Percentiles rank a stretch among this genome's conserved stretches.
These are phyloP conservation scores for Meandrusa payeni DNA, from an alignment of 2,888 invertebrate genomes.

Conservation along the genomic window DNA sequence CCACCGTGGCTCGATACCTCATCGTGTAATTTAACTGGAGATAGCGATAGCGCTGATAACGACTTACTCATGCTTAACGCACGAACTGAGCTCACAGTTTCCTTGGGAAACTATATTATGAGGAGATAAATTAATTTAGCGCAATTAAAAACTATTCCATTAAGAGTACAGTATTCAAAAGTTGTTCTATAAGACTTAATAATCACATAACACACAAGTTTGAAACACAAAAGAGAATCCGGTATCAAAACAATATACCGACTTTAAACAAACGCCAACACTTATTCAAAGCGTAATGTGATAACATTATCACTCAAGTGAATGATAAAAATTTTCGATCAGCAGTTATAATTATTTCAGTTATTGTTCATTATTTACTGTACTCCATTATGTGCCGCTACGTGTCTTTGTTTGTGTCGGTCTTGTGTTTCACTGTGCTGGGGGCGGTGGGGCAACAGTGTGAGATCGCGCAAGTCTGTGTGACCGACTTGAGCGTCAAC, in stretches of 20 bases:
- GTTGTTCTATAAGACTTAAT: too few species aligned
- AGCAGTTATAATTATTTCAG: constrained; percentile 31
- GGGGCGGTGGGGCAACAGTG: constrained; percentile 43
- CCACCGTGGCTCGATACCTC: constrained; percentile 62
- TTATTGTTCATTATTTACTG: constrained; percentile 21
- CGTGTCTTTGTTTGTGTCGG: constrained; percentile 22
- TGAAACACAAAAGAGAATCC: neutral
- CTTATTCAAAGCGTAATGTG: constrained; percentile 11
- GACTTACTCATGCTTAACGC: constrained; percentile 33
- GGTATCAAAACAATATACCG: constrained; percentile 13
- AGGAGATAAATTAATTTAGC: too few species aligned
- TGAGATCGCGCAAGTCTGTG: constrained; percentile 52
- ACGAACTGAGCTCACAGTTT: constrained; percentile 28
- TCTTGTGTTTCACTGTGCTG: constrained; percentile 28
- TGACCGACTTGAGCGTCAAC: constrained; percentile 50
- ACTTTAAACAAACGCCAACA: constrained; percentile 18
- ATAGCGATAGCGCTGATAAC: constrained; percentile 77
- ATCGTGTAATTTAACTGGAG: constrained; percentile 70
- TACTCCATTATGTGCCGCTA: constrained; percentile 17
- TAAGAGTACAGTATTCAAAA: too few species aligned
- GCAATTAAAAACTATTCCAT: too few species aligned
- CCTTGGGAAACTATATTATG: constrained; percentile 14
- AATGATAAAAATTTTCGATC: constrained; percentile 24
- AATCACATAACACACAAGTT: neutral
- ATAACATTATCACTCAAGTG: constrained; percentile 20